Conservation (phyloP, 2,113 vertebrate species). For the Mirounga angustirostris region DNA sequence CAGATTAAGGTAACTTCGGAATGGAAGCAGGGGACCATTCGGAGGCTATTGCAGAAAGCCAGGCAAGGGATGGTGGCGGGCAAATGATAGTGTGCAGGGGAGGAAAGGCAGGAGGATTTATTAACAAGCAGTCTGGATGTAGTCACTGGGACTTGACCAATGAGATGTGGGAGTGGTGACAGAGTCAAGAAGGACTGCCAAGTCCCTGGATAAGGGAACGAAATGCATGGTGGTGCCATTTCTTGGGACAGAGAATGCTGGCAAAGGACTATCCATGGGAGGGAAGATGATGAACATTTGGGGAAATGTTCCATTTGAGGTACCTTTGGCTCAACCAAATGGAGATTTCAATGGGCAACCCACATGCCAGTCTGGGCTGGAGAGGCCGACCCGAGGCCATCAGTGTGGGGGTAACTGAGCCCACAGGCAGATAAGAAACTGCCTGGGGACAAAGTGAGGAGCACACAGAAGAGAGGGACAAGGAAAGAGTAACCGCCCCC, state of each 20-base stretch:
- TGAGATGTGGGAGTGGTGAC: background rate
- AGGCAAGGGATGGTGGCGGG: fast-evolving
- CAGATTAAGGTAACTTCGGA: background rate
- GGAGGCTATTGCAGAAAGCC: background rate
- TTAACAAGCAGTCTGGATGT: too few species aligned
- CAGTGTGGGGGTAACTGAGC: background rate
- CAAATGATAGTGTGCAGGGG: background rate
- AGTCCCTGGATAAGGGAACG: background rate
- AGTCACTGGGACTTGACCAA: background rate
- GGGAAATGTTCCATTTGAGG: background rate
- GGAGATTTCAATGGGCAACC: background rate
- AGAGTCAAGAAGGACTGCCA: background rate
- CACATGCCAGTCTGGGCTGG: background rate
- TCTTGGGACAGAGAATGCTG: background rate
- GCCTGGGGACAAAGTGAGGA: background rate
- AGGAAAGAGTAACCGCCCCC: background rate
- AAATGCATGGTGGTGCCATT: background rate
- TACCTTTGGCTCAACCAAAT: background rate
- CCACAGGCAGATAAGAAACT: background rate
- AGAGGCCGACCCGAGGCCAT: background rate
- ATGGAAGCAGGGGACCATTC: too few species aligned
- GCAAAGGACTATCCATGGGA: background rate
- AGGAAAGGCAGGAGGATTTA: background rate
- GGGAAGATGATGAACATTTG: background rate
- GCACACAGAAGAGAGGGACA: background rate